Percentiles rank a stretch among this genome's conserved stretches.
Conservation (phyloP, 2,888 invertebrate species). For the Unio delphinus region DNA sequence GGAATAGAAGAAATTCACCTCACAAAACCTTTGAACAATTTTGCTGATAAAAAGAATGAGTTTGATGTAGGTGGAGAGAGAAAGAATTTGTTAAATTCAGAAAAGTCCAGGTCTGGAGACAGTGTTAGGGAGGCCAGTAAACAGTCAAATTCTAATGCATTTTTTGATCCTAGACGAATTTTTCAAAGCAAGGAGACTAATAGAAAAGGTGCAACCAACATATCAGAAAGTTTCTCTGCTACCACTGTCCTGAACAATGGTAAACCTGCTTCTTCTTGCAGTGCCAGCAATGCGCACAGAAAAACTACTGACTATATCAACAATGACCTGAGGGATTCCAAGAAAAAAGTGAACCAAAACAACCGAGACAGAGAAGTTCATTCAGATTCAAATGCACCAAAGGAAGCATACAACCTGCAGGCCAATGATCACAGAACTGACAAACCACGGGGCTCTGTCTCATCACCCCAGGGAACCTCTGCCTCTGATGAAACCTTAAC, state of each 20-base stretch:
- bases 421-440: constrained; percentile 1
- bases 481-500: constrained; percentile 17
- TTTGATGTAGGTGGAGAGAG: no score
- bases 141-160: constrained; percentile 28
- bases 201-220: constrained; percentile 22
- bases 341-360: constrained; percentile 50
- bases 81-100: no score
- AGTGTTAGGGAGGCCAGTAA: neutral
- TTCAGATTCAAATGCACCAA: neutral
- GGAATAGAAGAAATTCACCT: constrained; percentile 56
- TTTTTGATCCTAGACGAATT: constrained; percentile 62
- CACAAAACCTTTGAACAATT: constrained; percentile 28
- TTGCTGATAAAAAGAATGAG: constrained; percentile 8
- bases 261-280: constrained; percentile 50
- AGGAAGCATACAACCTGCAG: constrained; percentile 11
- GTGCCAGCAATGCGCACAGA: constrained; percentile 42
- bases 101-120: neutral
- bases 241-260: constrained; percentile 62
- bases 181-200: constrained; percentile 53
- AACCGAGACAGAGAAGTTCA: constrained; percentile 10
- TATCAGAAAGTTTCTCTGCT: constrained; percentile 12
- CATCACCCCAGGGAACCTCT: constrained; percentile 1
- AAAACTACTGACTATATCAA: constrained; percentile 66
- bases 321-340: constrained; percentile 60
- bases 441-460: neutral